phyloP scores from a whole-genome alignment of 2,113 vertebrate genomes.

The Miniopterus natalensis region DNA sequence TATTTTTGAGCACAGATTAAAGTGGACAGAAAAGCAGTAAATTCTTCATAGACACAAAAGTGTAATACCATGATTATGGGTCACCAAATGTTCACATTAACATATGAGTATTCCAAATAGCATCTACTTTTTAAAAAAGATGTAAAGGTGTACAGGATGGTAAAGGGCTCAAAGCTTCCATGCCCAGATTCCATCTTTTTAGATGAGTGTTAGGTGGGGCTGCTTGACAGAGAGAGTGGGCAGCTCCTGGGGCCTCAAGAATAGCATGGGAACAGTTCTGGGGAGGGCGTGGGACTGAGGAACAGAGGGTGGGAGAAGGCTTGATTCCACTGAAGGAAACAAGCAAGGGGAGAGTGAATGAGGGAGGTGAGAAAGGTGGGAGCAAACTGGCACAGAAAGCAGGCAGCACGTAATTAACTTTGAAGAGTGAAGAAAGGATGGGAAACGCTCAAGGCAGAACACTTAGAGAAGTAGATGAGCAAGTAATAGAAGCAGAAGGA shows the following conservation, averaged over 20 bases:
- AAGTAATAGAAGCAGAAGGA: not conserved
- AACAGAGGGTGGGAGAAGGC: not conserved
- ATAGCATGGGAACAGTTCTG: not conserved
- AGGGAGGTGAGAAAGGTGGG: not conserved
- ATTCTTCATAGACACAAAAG: conserved; percentile 6
- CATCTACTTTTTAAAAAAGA: conserved; percentile 19
- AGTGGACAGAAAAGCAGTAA: not conserved
- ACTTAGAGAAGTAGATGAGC: not conserved
- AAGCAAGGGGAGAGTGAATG: not conserved
- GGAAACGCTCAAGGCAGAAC: not conserved
- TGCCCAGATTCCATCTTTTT: not conserved
- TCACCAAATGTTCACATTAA: conserved; percentile 50
- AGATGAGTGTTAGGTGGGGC: not conserved
- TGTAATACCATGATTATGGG: not conserved
- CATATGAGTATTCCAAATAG: not conserved
- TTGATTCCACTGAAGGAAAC: not conserved
- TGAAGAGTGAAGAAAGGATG: not conserved
- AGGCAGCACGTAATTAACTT: not conserved
- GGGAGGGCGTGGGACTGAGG: not conserved
- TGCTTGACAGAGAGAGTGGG: conserved; percentile 10
- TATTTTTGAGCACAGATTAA: conserved; percentile 13
- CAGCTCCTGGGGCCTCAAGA: not conserved
- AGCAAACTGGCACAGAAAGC: not conserved
- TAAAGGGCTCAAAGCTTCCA: not conserved
- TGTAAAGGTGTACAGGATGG: not conserved